Percentiles rank a stretch among this genome's conserved stretches.
phyloP scores from a whole-genome alignment of 1,140 invertebrate genomes.

The Drosophila nasuta region DNA sequence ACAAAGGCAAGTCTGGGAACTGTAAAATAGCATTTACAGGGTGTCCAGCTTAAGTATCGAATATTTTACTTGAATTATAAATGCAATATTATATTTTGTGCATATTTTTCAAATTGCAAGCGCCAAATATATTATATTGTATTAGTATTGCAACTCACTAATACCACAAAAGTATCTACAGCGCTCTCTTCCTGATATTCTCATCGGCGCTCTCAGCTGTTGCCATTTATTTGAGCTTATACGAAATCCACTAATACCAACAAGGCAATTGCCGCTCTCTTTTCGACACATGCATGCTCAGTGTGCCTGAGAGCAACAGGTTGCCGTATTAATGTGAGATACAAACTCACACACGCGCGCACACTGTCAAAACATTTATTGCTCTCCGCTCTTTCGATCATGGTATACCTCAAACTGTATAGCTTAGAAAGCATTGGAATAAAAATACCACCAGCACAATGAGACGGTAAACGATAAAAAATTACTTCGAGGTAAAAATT shows the following conservation, averaged over 20 bases:
- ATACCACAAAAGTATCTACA: background rate
- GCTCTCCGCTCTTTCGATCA: background rate
- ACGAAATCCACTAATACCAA: background rate
- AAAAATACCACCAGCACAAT: too few species aligned
- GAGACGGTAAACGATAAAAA: too few species aligned
- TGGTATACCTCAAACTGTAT: background rate
- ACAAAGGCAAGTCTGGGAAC: background rate
- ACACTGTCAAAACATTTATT: background rate
- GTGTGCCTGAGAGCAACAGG: background rate
- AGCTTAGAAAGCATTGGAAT: too few species aligned
- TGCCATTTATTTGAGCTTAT: background rate
- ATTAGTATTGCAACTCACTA: too few species aligned
- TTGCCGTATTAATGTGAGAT: background rate
- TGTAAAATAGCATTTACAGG: slow-evolving; percentile 5
- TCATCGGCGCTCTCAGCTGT: background rate
- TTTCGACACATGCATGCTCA: background rate
- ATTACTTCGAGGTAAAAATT: too few species aligned
- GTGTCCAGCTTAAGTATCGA: background rate
- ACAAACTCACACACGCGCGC: background rate
- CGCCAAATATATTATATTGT: too few species aligned
- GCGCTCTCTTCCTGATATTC: background rate
- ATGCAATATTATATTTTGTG: too few species aligned
- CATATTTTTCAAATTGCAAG: too few species aligned
- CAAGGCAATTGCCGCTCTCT: background rate
- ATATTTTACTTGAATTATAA: background rate